Evolutionary conservation across 2,888 invertebrate genomes (phyloP).

Genomic region (Ormyrus pomaceus): DNA sequence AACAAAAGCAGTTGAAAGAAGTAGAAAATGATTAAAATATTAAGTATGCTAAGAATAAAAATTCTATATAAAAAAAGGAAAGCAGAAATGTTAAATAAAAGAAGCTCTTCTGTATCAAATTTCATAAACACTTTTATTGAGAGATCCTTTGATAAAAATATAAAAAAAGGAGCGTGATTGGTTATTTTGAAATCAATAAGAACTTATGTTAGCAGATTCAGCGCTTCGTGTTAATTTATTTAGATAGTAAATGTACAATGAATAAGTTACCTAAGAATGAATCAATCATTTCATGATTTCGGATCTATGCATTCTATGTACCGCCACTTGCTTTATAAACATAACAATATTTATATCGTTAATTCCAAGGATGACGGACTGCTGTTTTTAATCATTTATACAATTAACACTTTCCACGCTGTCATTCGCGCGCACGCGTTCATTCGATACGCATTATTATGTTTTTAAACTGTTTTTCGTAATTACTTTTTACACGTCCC

Average conservation of each 20-base stretch:
- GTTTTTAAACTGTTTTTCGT: background rate
- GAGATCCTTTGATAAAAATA: no score
- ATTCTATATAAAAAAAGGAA: no score
- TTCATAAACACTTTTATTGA: no score
- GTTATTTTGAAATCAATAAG: conserved; percentile 33
- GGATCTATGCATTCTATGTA: conserved; percentile 51
- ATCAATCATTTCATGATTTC: conserved; percentile 57
- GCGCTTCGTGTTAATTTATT: conserved; percentile 62
- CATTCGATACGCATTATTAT: conserved; percentile 43
- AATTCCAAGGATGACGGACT: conserved; percentile 53
- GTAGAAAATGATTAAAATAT: no score
- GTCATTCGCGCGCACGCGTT: conserved; percentile 42
- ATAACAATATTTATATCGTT: conserved; percentile 47
- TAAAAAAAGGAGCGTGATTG: background rate
- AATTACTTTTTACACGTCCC: conserved; percentile 41
- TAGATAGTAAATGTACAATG: conserved; percentile 64
- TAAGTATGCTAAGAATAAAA: no score
- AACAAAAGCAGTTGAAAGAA: no score
- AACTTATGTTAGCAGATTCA: conserved; percentile 49
- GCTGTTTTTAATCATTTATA: conserved; percentile 48
- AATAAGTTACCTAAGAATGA: conserved; percentile 65
- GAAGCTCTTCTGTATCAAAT: background rate
- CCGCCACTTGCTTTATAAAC: conserved; percentile 47
- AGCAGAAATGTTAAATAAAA: no score
- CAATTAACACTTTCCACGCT: conserved; percentile 49